These are phyloP conservation scores for Plagiodera versicolora DNA, from an alignment of 2,888 invertebrate genomes.

Conservation along the genomic window DNA sequence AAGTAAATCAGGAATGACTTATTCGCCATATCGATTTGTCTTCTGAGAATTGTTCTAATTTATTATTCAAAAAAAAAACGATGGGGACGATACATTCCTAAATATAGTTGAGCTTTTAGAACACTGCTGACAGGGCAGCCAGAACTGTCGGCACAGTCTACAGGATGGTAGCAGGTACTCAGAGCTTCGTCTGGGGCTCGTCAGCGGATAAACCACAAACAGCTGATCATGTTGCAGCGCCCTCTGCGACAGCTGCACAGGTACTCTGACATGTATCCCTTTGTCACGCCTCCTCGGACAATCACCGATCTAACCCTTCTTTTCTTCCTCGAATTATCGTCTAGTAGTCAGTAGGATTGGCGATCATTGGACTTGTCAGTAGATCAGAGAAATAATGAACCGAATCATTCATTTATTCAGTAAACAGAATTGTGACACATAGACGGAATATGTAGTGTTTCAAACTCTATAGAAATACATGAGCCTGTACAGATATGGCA, in stretches of 20 bases:
- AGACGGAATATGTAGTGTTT: no score
- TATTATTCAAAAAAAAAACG: background rate
- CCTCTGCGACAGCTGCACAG: conserved; percentile 26
- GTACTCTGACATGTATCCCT: conserved; percentile 13
- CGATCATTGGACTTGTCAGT: no score
- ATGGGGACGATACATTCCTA: conserved; percentile 11
- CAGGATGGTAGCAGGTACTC: conserved; percentile 77
- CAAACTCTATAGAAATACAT: no score
- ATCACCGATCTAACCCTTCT: background rate
- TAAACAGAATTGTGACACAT: no score
- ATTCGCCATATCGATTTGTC: no score
- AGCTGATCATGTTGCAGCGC: conserved; percentile 21
- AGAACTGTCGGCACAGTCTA: conserved; percentile 78
- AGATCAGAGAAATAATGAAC: no score
- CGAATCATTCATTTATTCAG: no score
- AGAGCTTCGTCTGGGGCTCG: conserved; percentile 71
- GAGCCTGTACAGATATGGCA: no score
- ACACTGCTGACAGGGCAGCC: conserved; percentile 78
- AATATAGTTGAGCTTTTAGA: conserved; percentile 57
- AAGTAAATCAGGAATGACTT: no score
- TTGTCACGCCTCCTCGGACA: background rate
- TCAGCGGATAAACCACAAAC: conserved; percentile 44
- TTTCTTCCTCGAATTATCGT: background rate
- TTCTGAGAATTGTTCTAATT: no score
- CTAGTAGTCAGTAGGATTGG: no score